These are phyloP conservation scores for Pseudotriccus pelzelni DNA, from an alignment of 2,797 vertebrate species.

Conservation along the genomic window DNA sequence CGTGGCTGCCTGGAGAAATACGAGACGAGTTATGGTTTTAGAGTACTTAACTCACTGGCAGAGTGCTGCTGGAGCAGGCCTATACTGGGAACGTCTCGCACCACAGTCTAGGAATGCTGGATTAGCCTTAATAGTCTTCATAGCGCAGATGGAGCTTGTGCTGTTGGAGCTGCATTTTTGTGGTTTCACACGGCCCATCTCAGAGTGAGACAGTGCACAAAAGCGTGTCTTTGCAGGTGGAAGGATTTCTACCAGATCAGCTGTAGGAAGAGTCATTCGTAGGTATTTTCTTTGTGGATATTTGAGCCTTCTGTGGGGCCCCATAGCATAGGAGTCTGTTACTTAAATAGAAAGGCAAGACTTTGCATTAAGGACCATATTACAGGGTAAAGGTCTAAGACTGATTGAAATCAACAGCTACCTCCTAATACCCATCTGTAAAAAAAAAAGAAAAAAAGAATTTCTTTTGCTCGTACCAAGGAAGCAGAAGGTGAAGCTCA, in stretches of 20 bases:
- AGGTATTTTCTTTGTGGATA: conserved; percentile 53
- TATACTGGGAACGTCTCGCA: conserved; percentile 64
- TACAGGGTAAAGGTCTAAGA: conserved; percentile 6
- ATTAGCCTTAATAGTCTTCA: conserved; percentile 59
- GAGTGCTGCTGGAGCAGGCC: conserved; percentile 58
- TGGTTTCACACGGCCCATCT: conserved; percentile 66
- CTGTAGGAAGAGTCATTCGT: conserved; percentile 31
- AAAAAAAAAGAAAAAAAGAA: background rate
- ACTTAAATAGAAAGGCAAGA: conserved; percentile 34
- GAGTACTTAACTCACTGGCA: conserved; percentile 60
- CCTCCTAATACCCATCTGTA: background rate
- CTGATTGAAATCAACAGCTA: conserved; percentile 51
- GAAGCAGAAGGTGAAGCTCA: background rate
- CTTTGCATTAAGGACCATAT: background rate
- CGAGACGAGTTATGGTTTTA: conserved; percentile 29
- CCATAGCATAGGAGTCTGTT: background rate
- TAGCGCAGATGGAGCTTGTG: conserved; percentile 51
- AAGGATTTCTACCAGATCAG: conserved; percentile 64
- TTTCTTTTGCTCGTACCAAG: background rate
- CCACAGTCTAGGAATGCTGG: conserved; percentile 70
- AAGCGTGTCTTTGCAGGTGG: conserved; percentile 65
- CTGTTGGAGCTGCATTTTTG: conserved; percentile 59
- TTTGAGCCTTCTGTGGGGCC: conserved; percentile 43
- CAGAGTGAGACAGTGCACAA: conserved; percentile 17
- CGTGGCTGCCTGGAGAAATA: conserved; percentile 14